Evolutionary conservation across 2,797 vertebrate genomes (phyloP), one percentile per base, ranked within the genome.

Genomic region (Liasis olivaceus): DNA sequence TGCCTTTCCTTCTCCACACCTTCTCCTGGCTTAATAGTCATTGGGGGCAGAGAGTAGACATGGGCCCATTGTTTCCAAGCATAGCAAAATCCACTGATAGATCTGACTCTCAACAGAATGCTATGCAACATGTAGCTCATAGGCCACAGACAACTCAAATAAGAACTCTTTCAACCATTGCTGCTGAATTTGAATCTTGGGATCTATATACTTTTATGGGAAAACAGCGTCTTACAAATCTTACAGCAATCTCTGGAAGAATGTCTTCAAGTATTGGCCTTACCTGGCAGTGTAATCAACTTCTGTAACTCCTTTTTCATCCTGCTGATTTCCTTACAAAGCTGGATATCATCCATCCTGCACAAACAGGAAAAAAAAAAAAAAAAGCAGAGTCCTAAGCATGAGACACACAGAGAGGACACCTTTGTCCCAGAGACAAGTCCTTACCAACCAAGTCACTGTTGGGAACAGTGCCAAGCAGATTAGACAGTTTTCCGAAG

Each of bases 311-410:
- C 98, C 36, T 97, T 97, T 96, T 99, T 99, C 95, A 99, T 97
- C 54, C 97, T 94, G 6, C 98, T 98, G 95, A 99, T 99, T 94
- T 99, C 99, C 94, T 98, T 98, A 90, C 98, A 99, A 12, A 99
- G 98, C 96, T 99, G 98, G 94, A 99, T 98, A 96, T 99, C 98
- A 26, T 99, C 99, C 98, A 99, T 98, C 98, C 98, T 99, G 95
- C 17, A 2, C 87, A 64, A 72, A 94, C 66, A 72, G 51, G 47
- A 0, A 0, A 54, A 69, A 31, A 12, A 69, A 31, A 12, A 36
- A 36, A 36, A 2, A 60, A n/a, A 24, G 2, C 36, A 47, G 14
- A 31, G 12, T 4, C 7, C 1, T 64, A 3, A 59, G 2, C 15
- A 85, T 63, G 58, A 89, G 12, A 63, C 15, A 58, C 62, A 87